Conservation (phyloP, 2,797 vertebrate species). For the Poeciliopsis presidionis region DNA sequence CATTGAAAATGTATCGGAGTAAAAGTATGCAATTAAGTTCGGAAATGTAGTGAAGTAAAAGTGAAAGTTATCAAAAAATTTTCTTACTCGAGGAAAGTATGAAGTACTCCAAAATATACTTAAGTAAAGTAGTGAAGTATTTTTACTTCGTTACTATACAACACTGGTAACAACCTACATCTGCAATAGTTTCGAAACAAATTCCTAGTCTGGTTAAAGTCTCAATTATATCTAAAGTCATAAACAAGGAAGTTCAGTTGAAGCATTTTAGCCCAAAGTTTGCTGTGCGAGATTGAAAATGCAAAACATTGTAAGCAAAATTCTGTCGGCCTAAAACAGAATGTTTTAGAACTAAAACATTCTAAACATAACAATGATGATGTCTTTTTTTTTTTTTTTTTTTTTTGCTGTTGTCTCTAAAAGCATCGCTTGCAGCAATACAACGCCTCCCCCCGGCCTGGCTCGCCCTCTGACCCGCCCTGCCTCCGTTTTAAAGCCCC, state of each 20-base stretch:
- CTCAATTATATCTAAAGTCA: not conserved
- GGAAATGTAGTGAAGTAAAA: no score
- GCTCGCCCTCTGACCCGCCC: constrained; percentile 30
- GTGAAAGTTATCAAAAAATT: no score
- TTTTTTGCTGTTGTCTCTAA: no score
- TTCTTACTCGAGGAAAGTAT: no score
- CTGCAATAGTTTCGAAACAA: not conserved
- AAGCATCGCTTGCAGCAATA: not conserved
- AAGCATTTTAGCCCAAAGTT: not conserved
- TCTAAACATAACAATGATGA: not conserved
- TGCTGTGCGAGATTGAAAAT: not conserved
- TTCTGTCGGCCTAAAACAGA: no score
- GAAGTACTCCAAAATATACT: no score
- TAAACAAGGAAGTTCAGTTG: not conserved
- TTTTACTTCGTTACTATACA: no score
- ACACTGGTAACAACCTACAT: not conserved
- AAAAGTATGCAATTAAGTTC: no score
- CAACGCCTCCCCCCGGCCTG: not conserved
- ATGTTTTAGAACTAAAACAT: not conserved
- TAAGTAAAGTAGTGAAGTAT: no score
- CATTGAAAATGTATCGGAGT: no score
- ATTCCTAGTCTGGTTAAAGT: not conserved
- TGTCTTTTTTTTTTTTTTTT: not conserved
- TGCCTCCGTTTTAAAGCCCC: constrained; percentile 35
- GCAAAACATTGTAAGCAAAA: not conserved